Percentiles rank a stretch among this genome's conserved stretches.
These are phyloP conservation scores for Holotrichia oblita DNA, from an alignment of 1,140 invertebrate species.

Conservation along the genomic window DNA sequence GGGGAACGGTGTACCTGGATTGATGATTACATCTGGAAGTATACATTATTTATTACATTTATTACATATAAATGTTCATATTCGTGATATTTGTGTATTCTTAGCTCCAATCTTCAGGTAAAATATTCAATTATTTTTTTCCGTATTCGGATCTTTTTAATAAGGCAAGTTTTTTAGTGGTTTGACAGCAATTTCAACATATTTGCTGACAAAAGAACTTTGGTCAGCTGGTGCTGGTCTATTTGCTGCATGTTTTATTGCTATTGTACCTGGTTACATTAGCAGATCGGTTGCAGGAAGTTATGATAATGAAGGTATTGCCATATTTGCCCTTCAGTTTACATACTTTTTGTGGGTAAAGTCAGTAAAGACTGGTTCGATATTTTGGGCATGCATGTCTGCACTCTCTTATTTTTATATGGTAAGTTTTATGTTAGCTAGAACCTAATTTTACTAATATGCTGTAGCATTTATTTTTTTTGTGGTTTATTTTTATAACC, in stretches of 20 bases:
- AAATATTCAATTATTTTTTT: constrained; percentile 42
- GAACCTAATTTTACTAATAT: no score
- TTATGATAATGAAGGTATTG: constrained; percentile 99
- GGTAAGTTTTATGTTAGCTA: constrained; percentile 72
- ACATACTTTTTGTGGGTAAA: constrained; percentile 99
- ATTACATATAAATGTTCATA: constrained; percentile 97
- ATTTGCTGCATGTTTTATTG: constrained; percentile 99
- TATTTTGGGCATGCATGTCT: constrained; percentile 94
- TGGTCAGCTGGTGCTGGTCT: constrained; percentile 97
- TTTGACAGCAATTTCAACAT: constrained; percentile 96
- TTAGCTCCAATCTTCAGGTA: constrained; percentile 96
- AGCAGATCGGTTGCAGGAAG: constrained; percentile 99
- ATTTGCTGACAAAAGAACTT: constrained; percentile 96
- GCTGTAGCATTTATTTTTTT: no score
- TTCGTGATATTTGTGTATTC: constrained; percentile 99
- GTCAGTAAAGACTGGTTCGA: constrained; percentile 95
- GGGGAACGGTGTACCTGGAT: constrained; percentile 93
- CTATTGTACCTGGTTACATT: constrained; percentile 98
- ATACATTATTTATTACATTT: constrained; percentile 95
- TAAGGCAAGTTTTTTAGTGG: constrained; percentile 76
- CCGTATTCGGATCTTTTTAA: no score
- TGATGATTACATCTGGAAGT: constrained; percentile 98
- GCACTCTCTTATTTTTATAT: constrained; percentile 99
- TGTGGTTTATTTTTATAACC: no score
- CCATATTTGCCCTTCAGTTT: constrained; percentile 99